Percentiles rank a stretch among this genome's conserved stretches.
These are phyloP conservation scores for Fissipunctia ypsillon DNA, from an alignment of 2,888 invertebrate species.

Conservation along the genomic window DNA sequence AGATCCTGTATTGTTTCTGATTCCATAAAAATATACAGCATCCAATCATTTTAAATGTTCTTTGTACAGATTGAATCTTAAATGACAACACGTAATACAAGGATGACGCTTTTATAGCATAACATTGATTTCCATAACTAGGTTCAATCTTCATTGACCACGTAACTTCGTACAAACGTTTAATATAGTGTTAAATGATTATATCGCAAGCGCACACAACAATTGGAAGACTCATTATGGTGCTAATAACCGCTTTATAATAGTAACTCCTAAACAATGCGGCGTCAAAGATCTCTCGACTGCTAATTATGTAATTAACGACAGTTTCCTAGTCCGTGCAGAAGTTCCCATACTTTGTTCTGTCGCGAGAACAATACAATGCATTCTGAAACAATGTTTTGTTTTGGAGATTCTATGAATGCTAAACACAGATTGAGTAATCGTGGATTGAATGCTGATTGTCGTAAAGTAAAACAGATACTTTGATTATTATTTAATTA, in stretches of 20 bases:
- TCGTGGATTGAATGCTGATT: conserved; percentile 57
- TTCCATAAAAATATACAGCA: neutral
- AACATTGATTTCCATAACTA: conserved; percentile 38
- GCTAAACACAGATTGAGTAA: conserved; percentile 40
- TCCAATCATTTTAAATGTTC: neutral
- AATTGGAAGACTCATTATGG: conserved; percentile 41
- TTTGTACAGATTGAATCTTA: conserved; percentile 10
- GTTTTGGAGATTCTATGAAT: conserved; percentile 56
- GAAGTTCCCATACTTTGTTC: conserved; percentile 63
- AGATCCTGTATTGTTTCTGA: neutral
- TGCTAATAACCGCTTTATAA: conserved; percentile 45
- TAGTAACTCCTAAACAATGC: conserved; percentile 52
- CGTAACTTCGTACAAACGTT: conserved; percentile 7
- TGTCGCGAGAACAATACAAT: conserved; percentile 42
- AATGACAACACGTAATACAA: conserved; percentile 23
- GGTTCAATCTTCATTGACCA: conserved; percentile 29
- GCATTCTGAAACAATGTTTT: conserved; percentile 63
- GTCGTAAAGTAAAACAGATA: conserved; percentile 39
- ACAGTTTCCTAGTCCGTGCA: conserved; percentile 74
- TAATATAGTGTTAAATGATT: conserved; percentile 38
- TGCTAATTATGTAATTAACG: conserved; percentile 74
- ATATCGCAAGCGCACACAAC: conserved; percentile 30
- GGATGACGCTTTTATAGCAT: conserved; percentile 39
- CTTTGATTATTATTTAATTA: conserved; percentile 45
- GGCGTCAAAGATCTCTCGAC: conserved; percentile 60